Evolutionary conservation across 2,113 vertebrate species (phyloP).

Genomic region (Sturnira hondurensis): DNA sequence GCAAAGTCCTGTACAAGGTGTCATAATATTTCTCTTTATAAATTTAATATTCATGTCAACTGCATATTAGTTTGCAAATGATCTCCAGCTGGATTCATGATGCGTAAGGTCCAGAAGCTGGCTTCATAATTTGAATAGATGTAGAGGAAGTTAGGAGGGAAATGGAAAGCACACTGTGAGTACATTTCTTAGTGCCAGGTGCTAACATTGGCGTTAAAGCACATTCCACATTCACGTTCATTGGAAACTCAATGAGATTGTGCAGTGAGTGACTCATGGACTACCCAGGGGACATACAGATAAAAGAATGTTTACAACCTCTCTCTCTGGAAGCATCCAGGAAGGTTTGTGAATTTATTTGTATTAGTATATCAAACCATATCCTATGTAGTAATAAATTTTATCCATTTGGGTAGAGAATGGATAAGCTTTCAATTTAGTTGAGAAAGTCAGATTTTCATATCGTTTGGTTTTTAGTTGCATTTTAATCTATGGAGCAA

Average conservation of each 20-base stretch:
- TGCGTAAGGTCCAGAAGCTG: constrained; percentile 37
- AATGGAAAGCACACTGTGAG: constrained; percentile 33
- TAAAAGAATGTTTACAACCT: neutral
- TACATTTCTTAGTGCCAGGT: constrained; percentile 38
- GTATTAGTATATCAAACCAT: neutral
- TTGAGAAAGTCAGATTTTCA: constrained; percentile 2
- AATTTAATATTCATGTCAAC: neutral
- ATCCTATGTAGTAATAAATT: neutral
- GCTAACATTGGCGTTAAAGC: constrained; percentile 28
- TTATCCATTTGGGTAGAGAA: neutral
- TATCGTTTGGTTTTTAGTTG: neutral
- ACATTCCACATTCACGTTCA: neutral
- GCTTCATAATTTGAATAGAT: constrained; percentile 12
- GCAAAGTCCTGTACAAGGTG: neutral
- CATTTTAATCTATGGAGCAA: neutral
- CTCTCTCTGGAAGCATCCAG: neutral
- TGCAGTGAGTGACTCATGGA: neutral
- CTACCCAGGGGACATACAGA: neutral
- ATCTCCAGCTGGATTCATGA: constrained; percentile 30
- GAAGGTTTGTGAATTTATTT: neutral
- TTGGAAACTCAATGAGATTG: neutral
- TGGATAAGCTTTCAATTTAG: neutral
- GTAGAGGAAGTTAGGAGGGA: constrained; percentile 34
- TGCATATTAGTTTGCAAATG: constrained; percentile 36
- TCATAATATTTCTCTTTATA: neutral